phyloP scores from a whole-genome alignment of 2,888 invertebrate genomes.

The Hyles lineata region DNA sequence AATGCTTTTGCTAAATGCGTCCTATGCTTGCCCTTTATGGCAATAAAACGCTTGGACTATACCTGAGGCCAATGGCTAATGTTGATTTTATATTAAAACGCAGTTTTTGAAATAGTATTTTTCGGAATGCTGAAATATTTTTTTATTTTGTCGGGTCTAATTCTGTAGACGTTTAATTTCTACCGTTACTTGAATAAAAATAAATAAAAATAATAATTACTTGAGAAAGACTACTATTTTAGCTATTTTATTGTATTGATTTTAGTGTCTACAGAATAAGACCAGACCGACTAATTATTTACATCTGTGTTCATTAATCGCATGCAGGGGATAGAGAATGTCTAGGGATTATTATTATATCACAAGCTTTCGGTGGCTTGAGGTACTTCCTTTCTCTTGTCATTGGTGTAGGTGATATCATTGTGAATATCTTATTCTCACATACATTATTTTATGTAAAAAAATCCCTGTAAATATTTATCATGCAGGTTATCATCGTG shows the following conservation, averaged over 20 bases:
- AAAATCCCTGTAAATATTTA: no score
- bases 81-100: neutral
- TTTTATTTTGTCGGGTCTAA: neutral
- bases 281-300: slow-evolving; percentile 3
- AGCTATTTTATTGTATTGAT: no score
- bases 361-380: slow-evolving; percentile 58
- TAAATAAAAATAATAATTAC: no score
- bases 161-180: neutral
- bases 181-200: no score
- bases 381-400: slow-evolving; percentile 37
- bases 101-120: neutral
- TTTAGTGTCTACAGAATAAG: slow-evolving; percentile 10
- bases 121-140: neutral
- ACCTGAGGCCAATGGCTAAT: neutral
- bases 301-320: slow-evolving; percentile 48
- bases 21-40: neutral
- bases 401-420: slow-evolving; percentile 30
- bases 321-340: slow-evolving; percentile 62
- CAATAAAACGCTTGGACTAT: no score
- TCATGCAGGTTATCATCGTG: no score
- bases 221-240: no score
- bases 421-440: neutral
- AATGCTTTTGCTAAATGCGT: neutral
- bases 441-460: neutral
- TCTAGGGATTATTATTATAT: slow-evolving; percentile 30